These are phyloP conservation scores for Papilio aristodemus DNA, from an alignment of 1,140 invertebrate species.

Conservation along the genomic window DNA sequence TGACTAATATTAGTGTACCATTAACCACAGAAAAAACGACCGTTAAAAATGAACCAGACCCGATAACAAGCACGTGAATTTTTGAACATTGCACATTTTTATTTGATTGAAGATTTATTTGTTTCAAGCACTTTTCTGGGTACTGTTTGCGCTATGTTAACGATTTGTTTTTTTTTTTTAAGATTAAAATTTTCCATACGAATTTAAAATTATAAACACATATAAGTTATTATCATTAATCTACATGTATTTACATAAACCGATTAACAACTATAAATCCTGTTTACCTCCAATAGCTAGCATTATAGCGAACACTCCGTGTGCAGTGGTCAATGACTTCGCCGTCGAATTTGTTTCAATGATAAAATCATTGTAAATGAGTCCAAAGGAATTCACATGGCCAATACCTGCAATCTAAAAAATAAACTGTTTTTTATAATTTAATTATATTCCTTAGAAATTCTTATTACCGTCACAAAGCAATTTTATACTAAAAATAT, in stretches of 20 bases:
- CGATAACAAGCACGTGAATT: no score
- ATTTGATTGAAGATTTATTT: no score
- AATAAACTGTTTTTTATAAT: conserved; percentile 21
- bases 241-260: no score
- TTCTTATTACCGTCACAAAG: no score
- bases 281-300: conserved; percentile 66
- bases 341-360: conserved; percentile 80
- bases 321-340: conserved; percentile 81
- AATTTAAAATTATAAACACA: neutral
- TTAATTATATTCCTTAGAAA: neutral
- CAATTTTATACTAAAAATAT: no score
- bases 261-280: neutral
- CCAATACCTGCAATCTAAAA: conserved; percentile 79
- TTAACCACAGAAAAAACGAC: no score
- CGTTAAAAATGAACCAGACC: no score
- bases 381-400: conserved; percentile 82
- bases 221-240: no score
- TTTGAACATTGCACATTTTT: no score
- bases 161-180: neutral
- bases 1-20: no score
- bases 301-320: conserved; percentile 69
- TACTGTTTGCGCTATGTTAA: no score
- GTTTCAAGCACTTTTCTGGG: neutral
- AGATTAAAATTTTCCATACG: neutral
- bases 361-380: conserved; percentile 85